Base-by-base conservation (phyloP, 2,113 vertebrate species). In the Onychostruthus taczanowskii region DNA sequence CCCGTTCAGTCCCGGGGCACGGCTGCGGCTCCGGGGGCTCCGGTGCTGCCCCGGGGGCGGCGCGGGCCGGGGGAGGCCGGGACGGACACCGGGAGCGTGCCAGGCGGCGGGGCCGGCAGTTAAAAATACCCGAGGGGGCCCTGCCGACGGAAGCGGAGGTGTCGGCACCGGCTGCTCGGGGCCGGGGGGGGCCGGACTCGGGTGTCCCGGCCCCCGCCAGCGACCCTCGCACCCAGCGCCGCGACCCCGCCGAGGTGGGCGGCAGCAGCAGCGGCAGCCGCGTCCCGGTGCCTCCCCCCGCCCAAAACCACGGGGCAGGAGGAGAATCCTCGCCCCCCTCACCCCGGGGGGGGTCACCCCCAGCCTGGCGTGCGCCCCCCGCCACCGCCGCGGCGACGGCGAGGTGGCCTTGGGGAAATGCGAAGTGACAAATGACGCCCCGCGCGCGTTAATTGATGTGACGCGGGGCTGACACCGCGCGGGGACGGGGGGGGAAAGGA, bases 401-500 rank as follows among this genome's bases (percentile, higher is more conserved):
- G 74, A 55, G 85, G 70, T 85, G 90, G 16, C 39, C 94, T 85
- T 7, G 16, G 90, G 94, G 94, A 95, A 91, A 97, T 93, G 87
- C 72, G 2, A 96, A 96, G 95, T 91, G 97, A 97, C 97, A 97
- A 96, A 93, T 96, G 97, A 97, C 11, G 87, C 87, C 72, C 82
- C 22, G 74, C 33, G 16, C 49, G 37, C 78, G 52, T 84, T 94
- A 94, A 96, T 91, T 88, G 96, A 97, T 97, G 94, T 97, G 97
- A 97, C 94, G 69, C 92, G 73, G 94, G 94, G 92, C 91, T 90
- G 97, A 94, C 97, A 97, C 92, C 30, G 56, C 5, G 41, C 24
- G 47, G 84, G 67, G 10, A 50, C 56, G 21, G 56, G 16, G 33
- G 33, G 39, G 70, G 39, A 16, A 30, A 47, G n/a, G 31, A 49